These are phyloP conservation scores for Hypena proboscidalis DNA, from an alignment of 2,888 invertebrate species.

Conservation along the genomic window DNA sequence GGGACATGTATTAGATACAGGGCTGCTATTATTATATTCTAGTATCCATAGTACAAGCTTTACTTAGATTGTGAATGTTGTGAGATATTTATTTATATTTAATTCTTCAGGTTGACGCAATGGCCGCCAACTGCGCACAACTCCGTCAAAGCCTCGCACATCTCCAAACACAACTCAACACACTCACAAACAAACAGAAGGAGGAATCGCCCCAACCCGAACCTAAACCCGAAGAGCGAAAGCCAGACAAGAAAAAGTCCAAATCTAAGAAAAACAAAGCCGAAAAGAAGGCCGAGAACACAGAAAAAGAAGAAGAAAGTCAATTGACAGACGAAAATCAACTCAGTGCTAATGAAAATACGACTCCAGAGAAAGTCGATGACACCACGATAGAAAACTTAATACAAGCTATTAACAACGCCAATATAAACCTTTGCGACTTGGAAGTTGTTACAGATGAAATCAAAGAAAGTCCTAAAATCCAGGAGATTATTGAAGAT, in stretches of 20 bases:
- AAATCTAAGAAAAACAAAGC: constrained; percentile 74
- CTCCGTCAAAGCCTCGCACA: constrained; percentile 85
- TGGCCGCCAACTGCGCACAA: constrained; percentile 86
- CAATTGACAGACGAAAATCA: constrained; percentile 39
- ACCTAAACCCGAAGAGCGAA: constrained; percentile 45
- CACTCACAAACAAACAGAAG: constrained; percentile 64
- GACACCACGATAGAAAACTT: constrained; percentile 66
- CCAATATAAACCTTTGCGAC: constrained; percentile 65
- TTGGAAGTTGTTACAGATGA: constrained; percentile 59
- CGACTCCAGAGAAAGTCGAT: constrained; percentile 53
- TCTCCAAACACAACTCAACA: constrained; percentile 84
- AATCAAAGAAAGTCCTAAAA: constrained; percentile 31
- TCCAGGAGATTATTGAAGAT: constrained; percentile 23
- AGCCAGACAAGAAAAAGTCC: constrained; percentile 60
- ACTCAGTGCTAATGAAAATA: constrained; percentile 39
- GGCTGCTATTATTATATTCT: too few relatives aligned
- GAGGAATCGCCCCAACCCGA: constrained; percentile 70
- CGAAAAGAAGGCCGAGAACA: constrained; percentile 48
- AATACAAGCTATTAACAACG: constrained; percentile 68
- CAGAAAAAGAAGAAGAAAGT: constrained; percentile 47
- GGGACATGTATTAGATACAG: too few relatives aligned
- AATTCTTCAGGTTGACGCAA: constrained; percentile 79
- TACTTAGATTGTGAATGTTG: too few relatives aligned
- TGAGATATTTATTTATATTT: neutral
- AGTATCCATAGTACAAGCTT: too few relatives aligned